These are phyloP conservation scores for Perca schrenkii DNA, from an alignment of 2,113 vertebrate genomes.

Conservation along the genomic window DNA sequence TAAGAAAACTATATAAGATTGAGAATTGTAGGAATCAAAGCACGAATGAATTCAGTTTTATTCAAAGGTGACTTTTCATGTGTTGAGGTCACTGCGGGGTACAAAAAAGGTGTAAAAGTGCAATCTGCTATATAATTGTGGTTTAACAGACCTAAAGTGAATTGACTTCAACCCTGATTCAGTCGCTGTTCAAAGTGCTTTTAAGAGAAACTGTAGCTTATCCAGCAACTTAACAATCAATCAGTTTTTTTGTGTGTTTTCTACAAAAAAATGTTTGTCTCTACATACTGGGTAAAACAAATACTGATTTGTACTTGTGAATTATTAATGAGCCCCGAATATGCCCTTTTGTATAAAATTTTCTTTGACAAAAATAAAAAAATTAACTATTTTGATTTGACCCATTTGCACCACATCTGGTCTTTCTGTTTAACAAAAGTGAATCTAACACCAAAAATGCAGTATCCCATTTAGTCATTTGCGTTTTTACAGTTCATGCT, in stretches of 20 bases:
- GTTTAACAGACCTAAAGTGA: conserved; percentile 9
- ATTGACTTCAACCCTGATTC: conserved; percentile 22
- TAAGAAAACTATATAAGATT: not conserved
- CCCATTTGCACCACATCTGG: not conserved
- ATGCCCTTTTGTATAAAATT: conserved; percentile 68
- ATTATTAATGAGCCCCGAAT: conserved; percentile 33
- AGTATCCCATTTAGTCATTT: not conserved
- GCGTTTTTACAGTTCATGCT: not conserved
- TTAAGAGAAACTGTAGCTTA: conserved; percentile 23
- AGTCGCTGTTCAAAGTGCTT: conserved; percentile 46
- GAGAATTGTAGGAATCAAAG: conserved; percentile 3
- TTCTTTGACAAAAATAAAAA: conserved; percentile 69
- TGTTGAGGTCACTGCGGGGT: not conserved
- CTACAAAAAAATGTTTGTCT: conserved; percentile 22
- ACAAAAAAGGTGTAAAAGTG: not conserved
- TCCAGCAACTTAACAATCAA: conserved; percentile 32
- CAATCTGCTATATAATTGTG: not conserved
- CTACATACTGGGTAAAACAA: conserved; percentile 27
- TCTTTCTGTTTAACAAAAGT: not conserved
- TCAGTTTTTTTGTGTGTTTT: conserved; percentile 13
- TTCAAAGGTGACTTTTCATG: not conserved
- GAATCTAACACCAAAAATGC: not conserved
- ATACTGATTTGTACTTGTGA: conserved; percentile 59
- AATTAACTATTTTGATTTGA: conserved; percentile 59
- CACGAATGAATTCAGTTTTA: not conserved